These are phyloP conservation scores for Yponomeuta sedellus DNA, from an alignment of 2,888 invertebrate genomes.

Conservation along the genomic window DNA sequence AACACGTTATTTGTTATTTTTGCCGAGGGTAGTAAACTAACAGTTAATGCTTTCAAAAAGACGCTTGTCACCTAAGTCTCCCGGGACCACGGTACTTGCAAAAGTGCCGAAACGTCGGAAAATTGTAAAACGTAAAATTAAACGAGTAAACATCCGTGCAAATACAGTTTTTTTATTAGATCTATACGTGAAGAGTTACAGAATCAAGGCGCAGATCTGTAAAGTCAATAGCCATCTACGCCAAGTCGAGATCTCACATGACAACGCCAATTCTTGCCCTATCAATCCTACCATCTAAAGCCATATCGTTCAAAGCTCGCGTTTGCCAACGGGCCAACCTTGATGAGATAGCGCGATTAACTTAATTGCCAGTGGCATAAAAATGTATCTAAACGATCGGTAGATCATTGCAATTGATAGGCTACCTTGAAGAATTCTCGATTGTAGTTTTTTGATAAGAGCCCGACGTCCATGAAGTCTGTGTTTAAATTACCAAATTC, in stretches of 20 bases:
- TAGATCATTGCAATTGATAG: background rate
- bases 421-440: background rate
- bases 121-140: too few relatives aligned
- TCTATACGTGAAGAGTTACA: too few relatives aligned
- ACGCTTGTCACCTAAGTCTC: too few relatives aligned
- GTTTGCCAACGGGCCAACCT: background rate
- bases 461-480: background rate
- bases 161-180: too few relatives aligned
- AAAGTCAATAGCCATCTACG: too few relatives aligned
- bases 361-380: background rate
- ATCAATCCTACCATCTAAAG: background rate
- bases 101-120: too few relatives aligned
- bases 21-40: too few relatives aligned
- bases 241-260: background rate
- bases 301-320: background rate
- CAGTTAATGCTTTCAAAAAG: too few relatives aligned
- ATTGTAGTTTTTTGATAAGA: background rate
- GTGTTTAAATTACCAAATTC: background rate
- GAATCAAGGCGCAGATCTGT: too few relatives aligned
- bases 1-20: too few relatives aligned
- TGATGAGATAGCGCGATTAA: background rate
- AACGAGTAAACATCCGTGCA: too few relatives aligned
- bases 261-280: background rate
- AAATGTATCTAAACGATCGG: background rate
- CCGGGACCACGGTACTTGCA: too few relatives aligned